phyloP scores from a whole-genome alignment of 2,797 vertebrate genomes.

The Sarcophilus harrisii region DNA sequence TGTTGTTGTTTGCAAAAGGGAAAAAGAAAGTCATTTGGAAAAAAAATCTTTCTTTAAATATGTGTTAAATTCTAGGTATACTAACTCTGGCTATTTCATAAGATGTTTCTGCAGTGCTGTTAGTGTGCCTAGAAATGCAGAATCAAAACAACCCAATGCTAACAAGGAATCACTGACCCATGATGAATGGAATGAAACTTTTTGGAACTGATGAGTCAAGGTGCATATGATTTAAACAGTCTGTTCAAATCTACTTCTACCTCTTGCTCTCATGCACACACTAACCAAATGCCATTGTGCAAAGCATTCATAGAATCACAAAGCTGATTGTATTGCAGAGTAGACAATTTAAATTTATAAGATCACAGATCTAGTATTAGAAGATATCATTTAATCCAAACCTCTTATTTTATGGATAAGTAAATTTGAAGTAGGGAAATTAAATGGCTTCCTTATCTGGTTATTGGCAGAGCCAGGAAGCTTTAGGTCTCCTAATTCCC shows the following conservation, averaged over 20 bases:
- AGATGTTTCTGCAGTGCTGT: neutral
- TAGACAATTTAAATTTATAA: neutral
- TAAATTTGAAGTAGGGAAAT: neutral
- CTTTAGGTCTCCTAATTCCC: neutral
- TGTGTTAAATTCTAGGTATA: neutral
- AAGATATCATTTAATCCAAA: neutral
- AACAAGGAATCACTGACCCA: constrained; percentile 16
- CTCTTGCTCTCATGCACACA: neutral
- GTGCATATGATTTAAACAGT: neutral
- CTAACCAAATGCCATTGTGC: neutral
- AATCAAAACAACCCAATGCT: constrained; percentile 8
- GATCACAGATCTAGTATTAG: neutral
- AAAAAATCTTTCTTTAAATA: neutral
- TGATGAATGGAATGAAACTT: constrained; percentile 33
- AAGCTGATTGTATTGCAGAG: neutral
- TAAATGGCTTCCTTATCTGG: neutral
- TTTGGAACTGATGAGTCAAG: constrained; percentile 49
- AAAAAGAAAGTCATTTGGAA: neutral
- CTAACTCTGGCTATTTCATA: neutral
- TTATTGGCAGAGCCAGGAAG: neutral
- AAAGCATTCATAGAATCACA: neutral
- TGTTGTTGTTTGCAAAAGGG: neutral
- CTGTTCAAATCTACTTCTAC: neutral
- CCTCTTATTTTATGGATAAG: neutral
- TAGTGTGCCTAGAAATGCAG: neutral